A percentile compares a stretch with the other conserved stretches of the same genome.
Evolutionary conservation across 2,888 invertebrate species (phyloP).

Genomic region (Sarcophaga caerulescens): DNA sequence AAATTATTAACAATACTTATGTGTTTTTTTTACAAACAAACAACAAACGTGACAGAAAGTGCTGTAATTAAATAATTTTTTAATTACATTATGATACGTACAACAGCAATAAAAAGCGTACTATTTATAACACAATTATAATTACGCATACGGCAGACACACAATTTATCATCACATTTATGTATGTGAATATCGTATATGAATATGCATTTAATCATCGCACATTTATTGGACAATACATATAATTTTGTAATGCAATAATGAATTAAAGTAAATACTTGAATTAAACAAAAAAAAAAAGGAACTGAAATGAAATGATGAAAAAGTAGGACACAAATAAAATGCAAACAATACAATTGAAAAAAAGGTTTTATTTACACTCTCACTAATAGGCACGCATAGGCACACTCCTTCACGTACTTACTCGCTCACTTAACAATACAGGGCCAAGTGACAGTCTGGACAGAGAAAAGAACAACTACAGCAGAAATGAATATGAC

Average conservation of each 20-base stretch:
- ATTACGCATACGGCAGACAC: not conserved
- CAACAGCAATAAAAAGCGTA: conserved; percentile 19
- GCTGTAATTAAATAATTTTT: conserved; percentile 59
- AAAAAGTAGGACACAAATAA: not conserved
- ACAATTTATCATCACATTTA: not conserved
- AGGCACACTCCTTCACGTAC: not conserved
- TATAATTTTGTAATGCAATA: conserved; percentile 12
- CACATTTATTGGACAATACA: not conserved
- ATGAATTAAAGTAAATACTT: conserved; percentile 39
- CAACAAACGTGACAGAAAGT: not conserved
- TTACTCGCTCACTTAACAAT: not conserved
- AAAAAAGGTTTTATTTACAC: conserved; percentile 34
- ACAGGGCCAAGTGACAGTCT: not conserved
- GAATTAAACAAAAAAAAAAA: not conserved
- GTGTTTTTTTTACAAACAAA: conserved; percentile 10
- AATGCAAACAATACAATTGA: conserved; percentile 4
- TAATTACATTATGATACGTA: conserved; percentile 47
- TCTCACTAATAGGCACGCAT: not conserved
- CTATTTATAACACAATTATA: not conserved
- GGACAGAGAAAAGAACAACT: not conserved
- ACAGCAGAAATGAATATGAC: not conserved
- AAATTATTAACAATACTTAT: conserved; percentile 27
- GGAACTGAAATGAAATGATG: not conserved
- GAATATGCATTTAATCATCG: not conserved
- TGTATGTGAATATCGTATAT: not conserved